Evolutionary conservation across 2,888 invertebrate genomes (phyloP).

Genomic region (Sarcophaga carnaria): DNA sequence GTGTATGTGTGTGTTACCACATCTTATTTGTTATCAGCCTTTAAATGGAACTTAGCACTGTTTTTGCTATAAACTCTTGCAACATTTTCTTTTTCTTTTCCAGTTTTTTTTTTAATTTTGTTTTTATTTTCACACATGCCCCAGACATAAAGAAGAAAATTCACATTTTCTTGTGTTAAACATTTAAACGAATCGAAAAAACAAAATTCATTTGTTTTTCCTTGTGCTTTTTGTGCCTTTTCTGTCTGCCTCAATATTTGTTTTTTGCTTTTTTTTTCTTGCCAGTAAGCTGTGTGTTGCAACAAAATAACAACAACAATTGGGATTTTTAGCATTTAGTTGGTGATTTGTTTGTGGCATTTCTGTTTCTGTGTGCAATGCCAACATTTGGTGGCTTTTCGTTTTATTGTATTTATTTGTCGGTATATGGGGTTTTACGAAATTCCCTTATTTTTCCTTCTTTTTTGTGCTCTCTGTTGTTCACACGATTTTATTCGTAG

Average conservation of each 20-base stretch:
- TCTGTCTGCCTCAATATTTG: not conserved
- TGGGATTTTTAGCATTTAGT: slow-evolving; percentile 38
- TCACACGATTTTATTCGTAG: slow-evolving; percentile 56
- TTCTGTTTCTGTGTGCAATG: slow-evolving; percentile 34
- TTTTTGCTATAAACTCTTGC: slow-evolving; percentile 9
- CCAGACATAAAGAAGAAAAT: not conserved
- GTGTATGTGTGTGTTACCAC: not conserved
- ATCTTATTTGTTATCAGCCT: not conserved
- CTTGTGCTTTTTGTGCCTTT: not conserved
- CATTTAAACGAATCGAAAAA: not conserved
- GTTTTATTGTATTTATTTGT: slow-evolving; percentile 7
- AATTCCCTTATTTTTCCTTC: not conserved
- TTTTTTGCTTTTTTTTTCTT: slow-evolving; percentile 22
- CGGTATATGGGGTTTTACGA: slow-evolving; percentile 14
- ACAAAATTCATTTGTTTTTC: not conserved
- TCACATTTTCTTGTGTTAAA: slow-evolving; percentile 28
- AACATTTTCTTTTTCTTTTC: slow-evolving; percentile 7
- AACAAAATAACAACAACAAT: slow-evolving; percentile 22
- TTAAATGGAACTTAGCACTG: slow-evolving; percentile 31
- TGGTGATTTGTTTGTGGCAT: slow-evolving; percentile 49
- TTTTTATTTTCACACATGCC: not conserved
- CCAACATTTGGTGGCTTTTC: slow-evolving; percentile 48
- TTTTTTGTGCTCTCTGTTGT: not conserved
- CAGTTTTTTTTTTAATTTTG: slow-evolving; percentile 5
- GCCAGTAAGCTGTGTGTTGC: slow-evolving; percentile 14